Percentiles rank a stretch among this genome's conserved stretches.
These are phyloP conservation scores for Acronicta aceris DNA, from an alignment of 2,888 invertebrate genomes.

Conservation along the genomic window DNA sequence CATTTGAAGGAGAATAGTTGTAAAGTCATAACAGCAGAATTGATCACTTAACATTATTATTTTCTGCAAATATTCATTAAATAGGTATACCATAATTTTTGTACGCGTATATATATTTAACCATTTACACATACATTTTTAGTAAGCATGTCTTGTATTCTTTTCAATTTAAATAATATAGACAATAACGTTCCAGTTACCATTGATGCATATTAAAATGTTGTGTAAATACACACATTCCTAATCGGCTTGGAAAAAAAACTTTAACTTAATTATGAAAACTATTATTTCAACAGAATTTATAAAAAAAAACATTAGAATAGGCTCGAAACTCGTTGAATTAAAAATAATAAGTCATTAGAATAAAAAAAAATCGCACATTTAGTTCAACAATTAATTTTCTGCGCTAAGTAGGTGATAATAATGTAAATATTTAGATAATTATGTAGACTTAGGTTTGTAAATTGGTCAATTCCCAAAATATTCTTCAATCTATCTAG, in stretches of 20 bases:
- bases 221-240: constrained; percentile 1
- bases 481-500: constrained; percentile 72
- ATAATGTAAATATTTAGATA: constrained; percentile 69
- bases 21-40: constrained; percentile 33
- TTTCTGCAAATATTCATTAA: too few species aligned
- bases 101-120: not conserved
- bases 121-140: not conserved
- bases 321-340: not conserved
- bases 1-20: constrained; percentile 16
- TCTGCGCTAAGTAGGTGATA: constrained; percentile 59
- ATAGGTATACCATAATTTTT: too few species aligned
- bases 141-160: not conserved
- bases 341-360: constrained; percentile 13
- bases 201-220: not conserved
- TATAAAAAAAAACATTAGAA: not conserved
- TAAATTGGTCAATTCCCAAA: constrained; percentile 86
- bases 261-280: constrained; percentile 2
- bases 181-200: constrained; percentile 21
- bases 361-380: constrained; percentile 28
- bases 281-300: not conserved
- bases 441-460: constrained; percentile 75
- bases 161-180: constrained; percentile 7
- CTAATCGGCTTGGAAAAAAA: not conserved
- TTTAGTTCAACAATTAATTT: constrained; percentile 47
- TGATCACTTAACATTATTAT: constrained; percentile 20